Conservation (phyloP, 2,113 vertebrate species). For the Aramus guarauna region DNA sequence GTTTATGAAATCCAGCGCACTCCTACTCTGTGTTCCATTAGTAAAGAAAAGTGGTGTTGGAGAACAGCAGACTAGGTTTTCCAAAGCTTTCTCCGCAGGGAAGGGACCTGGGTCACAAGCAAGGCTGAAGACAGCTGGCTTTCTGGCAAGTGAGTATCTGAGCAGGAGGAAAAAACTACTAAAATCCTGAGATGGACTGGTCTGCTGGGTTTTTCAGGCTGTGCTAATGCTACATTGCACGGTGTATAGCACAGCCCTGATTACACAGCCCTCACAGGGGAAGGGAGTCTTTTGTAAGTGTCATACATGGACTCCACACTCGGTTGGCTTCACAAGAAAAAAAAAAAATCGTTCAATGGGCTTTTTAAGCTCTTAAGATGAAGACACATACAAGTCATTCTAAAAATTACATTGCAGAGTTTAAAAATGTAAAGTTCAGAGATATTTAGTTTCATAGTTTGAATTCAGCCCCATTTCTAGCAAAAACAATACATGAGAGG, state of each 20-base stretch:
- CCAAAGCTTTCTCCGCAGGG: neutral
- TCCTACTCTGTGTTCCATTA: neutral
- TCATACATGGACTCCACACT: neutral
- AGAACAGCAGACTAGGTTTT: constrained; percentile 16
- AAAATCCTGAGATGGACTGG: neutral
- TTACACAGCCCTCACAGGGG: neutral
- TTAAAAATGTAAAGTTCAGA: neutral
- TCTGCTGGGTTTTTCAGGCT: neutral
- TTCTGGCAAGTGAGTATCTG: constrained; percentile 8
- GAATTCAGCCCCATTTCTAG: neutral
- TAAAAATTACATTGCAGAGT: neutral
- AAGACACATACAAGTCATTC: neutral
- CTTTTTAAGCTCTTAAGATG: neutral
- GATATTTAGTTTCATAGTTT: neutral
- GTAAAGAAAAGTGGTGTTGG: neutral
- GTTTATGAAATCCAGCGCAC: neutral
- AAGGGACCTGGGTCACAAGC: neutral
- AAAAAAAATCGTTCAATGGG: neutral
- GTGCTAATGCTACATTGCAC: neutral
- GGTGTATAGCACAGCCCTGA: neutral
- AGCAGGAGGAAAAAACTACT: neutral
- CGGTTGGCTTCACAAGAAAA: neutral
- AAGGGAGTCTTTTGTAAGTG: neutral
- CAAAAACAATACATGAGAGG: neutral
- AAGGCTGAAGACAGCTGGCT: neutral